These are phyloP conservation scores for Drosophila setosimentum DNA, from an alignment of 2,888 invertebrate species.

Conservation along the genomic window DNA sequence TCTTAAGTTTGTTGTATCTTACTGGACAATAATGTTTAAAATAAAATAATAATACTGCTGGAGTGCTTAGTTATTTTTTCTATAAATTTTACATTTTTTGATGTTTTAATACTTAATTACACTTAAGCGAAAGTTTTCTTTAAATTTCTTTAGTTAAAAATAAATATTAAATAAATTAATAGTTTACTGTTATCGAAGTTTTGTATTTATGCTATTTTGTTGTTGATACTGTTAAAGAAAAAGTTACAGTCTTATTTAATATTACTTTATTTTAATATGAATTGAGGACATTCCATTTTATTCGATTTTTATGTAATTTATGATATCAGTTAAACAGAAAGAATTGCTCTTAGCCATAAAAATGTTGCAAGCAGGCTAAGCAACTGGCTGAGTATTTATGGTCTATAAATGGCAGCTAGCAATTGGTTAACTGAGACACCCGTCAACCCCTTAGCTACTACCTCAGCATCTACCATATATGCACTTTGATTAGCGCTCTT, in stretches of 20 bases:
- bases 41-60: background rate
- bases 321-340: constrained; percentile 25
- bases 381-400: constrained; percentile 33
- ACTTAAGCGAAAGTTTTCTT: background rate
- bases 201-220: background rate
- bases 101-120: background rate
- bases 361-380: constrained; percentile 27
- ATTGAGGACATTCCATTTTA: constrained; percentile 30
- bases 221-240: background rate
- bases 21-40: background rate
- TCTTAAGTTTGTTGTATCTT: background rate
- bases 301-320: constrained; percentile 43
- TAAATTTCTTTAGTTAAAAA: background rate
- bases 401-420: constrained; percentile 55
- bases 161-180: background rate
- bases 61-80: too few relatives aligned
- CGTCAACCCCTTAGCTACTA: background rate
- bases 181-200: background rate
- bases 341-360: constrained; percentile 24
- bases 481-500: constrained; percentile 59
- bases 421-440: constrained; percentile 28
- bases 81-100: background rate
- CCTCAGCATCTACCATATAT: constrained; percentile 31
- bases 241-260: background rate
- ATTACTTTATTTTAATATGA: constrained; percentile 7